These are phyloP conservation scores for Phalacrocorax pelagicus DNA, from an alignment of 2,113 vertebrate genomes.

Conservation along the genomic window DNA sequence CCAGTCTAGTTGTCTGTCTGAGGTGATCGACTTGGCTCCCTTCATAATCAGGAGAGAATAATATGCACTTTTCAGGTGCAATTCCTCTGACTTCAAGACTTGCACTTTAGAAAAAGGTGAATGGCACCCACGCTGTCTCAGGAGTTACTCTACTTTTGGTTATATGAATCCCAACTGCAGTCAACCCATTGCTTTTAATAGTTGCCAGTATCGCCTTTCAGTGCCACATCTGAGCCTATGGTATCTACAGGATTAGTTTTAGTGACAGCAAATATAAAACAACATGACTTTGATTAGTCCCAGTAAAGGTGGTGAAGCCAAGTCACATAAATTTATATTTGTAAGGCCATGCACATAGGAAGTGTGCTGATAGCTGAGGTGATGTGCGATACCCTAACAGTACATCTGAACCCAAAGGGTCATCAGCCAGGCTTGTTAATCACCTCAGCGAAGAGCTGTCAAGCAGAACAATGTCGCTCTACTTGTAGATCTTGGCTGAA, in stretches of 20 bases:
- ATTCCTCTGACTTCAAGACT: not conserved
- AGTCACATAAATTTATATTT: slow-evolving; percentile 2
- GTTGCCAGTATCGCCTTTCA: not conserved
- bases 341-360: not conserved
- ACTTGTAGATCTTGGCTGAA: slow-evolving; percentile 42
- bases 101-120: not conserved
- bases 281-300: slow-evolving; percentile 20
- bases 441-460: not conserved
- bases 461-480: slow-evolving; percentile 4
- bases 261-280: not conserved
- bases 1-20: not conserved
- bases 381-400: not conserved
- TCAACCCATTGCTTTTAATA: not conserved
- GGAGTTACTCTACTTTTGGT: not conserved
- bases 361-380: not conserved
- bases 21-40: not conserved
- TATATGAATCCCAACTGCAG: not conserved
- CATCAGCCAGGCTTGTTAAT: slow-evolving; percentile 37
- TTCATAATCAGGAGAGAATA: not conserved
- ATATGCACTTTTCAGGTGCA: not conserved
- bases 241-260: not conserved
- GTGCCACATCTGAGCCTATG: not conserved
- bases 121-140: not conserved
- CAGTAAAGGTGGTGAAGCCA: not conserved
- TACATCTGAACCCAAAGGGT: slow-evolving; percentile 13